Conservation (phyloP, 1,140 invertebrate species). For the Nomia melanderi region DNA sequence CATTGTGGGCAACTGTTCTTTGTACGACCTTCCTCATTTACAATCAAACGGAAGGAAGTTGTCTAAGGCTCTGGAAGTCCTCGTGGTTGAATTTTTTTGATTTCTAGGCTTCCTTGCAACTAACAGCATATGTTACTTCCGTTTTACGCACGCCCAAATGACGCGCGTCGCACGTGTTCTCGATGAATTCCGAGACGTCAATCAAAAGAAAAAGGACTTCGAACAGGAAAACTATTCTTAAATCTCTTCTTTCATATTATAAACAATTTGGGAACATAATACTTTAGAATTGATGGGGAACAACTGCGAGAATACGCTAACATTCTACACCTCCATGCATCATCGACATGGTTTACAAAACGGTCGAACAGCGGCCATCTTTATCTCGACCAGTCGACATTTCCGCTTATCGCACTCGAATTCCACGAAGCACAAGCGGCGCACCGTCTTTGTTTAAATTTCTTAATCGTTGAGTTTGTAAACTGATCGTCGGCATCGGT, state of each 20-base stretch:
- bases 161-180: slow-evolving; percentile 53
- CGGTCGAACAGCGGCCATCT: not conserved
- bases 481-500: not conserved
- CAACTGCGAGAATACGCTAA: not conserved
- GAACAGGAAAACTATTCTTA: slow-evolving; percentile 21
- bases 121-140: slow-evolving; percentile 62
- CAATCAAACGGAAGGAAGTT: slow-evolving; percentile 45
- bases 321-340: not conserved
- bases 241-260: slow-evolving; percentile 5
- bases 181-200: slow-evolving; percentile 37
- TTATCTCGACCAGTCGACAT: not conserved
- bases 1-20: slow-evolving; percentile 15
- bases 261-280: not conserved
- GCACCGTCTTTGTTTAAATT: not conserved
- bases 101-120: slow-evolving; percentile 53
- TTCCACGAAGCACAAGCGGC: not conserved
- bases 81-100: slow-evolving; percentile 46
- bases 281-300: too few species aligned
- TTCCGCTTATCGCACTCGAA: not conserved
- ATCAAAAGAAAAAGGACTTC: slow-evolving; percentile 2
- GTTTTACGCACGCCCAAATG: slow-evolving; percentile 33
- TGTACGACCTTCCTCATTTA: not conserved
- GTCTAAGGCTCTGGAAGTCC: slow-evolving; percentile 10
- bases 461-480: not conserved
- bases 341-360: not conserved